Percentiles rank a stretch among this genome's conserved stretches.
Conservation (phyloP, 2,888 invertebrate species). For the Tillus elongatus region DNA sequence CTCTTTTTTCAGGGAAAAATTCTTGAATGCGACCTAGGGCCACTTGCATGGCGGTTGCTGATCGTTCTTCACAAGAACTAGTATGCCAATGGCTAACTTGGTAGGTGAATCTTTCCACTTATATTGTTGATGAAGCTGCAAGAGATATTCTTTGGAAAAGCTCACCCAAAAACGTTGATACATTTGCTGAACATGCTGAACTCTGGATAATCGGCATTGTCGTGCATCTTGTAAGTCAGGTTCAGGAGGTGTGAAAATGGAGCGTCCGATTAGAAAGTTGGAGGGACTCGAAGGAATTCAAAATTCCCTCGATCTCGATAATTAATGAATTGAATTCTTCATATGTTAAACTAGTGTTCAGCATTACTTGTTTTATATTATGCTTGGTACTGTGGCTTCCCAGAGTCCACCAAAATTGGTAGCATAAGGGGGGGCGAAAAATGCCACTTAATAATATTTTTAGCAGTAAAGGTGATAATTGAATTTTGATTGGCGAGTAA, state of each 20-base stretch:
- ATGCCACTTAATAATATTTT: constrained; percentile 20
- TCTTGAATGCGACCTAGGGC: neutral
- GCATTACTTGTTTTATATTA: neutral
- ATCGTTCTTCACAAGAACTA: neutral
- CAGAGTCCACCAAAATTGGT: constrained; percentile 28
- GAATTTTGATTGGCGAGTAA: too few species aligned
- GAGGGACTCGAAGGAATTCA: neutral
- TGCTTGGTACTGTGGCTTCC: constrained; percentile 25
- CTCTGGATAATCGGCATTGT: constrained; percentile 14
- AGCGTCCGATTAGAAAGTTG: constrained; percentile 11
- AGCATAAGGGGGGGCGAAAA: constrained; percentile 26
- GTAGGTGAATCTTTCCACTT: neutral
- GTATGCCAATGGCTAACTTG: neutral
- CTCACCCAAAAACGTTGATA: constrained; percentile 1
- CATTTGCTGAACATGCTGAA: constrained; percentile 10
- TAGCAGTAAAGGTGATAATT: too few species aligned
- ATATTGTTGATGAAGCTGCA: constrained; percentile 2
- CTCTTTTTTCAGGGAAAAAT: neutral
- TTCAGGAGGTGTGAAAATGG: constrained; percentile 13
- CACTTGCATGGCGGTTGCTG: neutral
- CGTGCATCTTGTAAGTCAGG: constrained; percentile 11
- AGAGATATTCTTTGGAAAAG: constrained; percentile 2
- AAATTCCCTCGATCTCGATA: neutral
- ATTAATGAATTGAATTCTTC: neutral
- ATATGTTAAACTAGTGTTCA: neutral